Evolutionary conservation across 2,888 invertebrate species (phyloP).

Genomic region (Ditula angustiorana): DNA sequence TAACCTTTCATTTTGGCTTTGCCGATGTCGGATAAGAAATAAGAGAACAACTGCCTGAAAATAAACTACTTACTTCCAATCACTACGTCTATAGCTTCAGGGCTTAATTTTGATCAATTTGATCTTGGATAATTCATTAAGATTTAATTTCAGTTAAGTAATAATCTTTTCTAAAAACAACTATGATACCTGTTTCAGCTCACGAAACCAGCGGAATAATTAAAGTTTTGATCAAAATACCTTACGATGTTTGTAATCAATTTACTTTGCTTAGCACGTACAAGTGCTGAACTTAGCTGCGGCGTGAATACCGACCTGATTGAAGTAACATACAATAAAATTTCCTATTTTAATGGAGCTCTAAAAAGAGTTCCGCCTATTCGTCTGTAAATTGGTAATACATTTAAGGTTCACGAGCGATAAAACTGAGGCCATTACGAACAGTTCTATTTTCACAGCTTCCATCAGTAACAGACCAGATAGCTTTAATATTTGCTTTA

Average conservation of each 20-base stretch:
- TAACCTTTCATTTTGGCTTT: too few relatives aligned
- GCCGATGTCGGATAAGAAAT: too few relatives aligned
- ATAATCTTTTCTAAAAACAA: too few relatives aligned
- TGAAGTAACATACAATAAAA: slow-evolving; percentile 24
- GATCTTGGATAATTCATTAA: too few relatives aligned
- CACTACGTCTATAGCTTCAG: too few relatives aligned
- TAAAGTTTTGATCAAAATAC: neutral
- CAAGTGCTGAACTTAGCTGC: neutral
- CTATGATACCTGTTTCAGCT: too few relatives aligned
- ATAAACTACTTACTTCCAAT: too few relatives aligned
- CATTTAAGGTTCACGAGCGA: slow-evolving; percentile 34
- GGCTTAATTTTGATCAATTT: too few relatives aligned
- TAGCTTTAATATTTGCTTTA: neutral
- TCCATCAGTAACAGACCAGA: neutral
- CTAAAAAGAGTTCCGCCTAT: slow-evolving; percentile 30
- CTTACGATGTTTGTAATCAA: neutral
- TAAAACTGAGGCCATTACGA: slow-evolving; percentile 17
- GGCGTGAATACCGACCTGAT: slow-evolving; percentile 11
- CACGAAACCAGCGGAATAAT: too few relatives aligned
- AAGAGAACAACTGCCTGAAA: too few relatives aligned
- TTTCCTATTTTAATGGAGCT: slow-evolving; percentile 19
- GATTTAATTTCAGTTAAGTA: too few relatives aligned
- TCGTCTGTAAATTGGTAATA: slow-evolving; percentile 34
- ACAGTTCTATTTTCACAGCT: slow-evolving; percentile 5
- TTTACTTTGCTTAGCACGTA: neutral